phyloP scores from a whole-genome alignment of 2,888 invertebrate species.

The Agriopis leucophaearia region DNA sequence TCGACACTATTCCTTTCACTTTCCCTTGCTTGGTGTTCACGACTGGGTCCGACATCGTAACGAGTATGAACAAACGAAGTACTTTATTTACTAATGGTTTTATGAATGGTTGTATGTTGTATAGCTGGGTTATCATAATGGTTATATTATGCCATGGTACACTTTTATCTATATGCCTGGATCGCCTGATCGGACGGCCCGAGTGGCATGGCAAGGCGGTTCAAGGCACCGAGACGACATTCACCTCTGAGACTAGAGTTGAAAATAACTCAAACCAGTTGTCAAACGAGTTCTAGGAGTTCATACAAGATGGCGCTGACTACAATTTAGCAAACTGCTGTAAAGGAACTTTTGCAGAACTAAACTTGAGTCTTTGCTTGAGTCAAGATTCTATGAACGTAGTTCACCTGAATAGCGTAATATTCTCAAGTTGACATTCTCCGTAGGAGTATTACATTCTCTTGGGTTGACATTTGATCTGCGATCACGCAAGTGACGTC shows the following conservation, averaged over 20 bases:
- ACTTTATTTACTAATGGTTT: background rate
- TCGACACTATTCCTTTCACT: slow-evolving; percentile 72
- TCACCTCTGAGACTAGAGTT: background rate
- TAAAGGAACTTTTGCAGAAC: too few relatives aligned
- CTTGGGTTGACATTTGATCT: too few relatives aligned
- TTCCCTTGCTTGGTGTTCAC: slow-evolving; percentile 77
- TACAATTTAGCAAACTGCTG: background rate
- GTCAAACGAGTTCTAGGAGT: slow-evolving; percentile 11
- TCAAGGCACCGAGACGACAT: background rate
- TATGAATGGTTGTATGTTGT: slow-evolving; percentile 5
- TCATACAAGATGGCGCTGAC: slow-evolving; percentile 20
- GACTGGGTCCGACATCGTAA: slow-evolving; percentile 56
- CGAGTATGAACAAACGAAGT: slow-evolving; percentile 1
- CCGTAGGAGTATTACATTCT: too few relatives aligned
- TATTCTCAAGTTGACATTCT: too few relatives aligned
- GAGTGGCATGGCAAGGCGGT: background rate
- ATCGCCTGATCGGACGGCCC: background rate
- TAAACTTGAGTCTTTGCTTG: too few relatives aligned
- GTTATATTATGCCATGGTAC: slow-evolving; percentile 13
- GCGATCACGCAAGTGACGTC: too few relatives aligned
- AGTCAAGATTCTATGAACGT: too few relatives aligned
- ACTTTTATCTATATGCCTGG: slow-evolving; percentile 10
- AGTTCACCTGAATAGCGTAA: too few relatives aligned
- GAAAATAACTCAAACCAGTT: background rate
- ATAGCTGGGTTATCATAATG: slow-evolving; percentile 14